Conservation (phyloP, 2,113 vertebrate genomes). For the Herpailurus yagouaroundi region DNA sequence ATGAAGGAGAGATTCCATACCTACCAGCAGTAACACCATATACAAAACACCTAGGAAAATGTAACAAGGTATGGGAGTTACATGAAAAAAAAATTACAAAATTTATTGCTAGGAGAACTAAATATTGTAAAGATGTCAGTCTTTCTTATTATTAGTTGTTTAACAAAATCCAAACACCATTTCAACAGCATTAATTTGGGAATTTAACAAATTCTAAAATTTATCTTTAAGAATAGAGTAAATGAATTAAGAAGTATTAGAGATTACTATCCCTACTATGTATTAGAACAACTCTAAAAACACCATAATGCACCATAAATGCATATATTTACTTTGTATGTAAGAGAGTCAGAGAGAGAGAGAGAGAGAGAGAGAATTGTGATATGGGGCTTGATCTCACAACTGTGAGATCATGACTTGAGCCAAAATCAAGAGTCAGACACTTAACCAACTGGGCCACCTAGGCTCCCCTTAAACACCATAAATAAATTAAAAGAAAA, state of each 20-base stretch:
- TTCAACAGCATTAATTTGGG: neutral
- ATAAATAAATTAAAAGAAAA: neutral
- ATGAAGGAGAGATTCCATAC: neutral
- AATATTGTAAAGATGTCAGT: neutral
- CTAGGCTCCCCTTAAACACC: too few relatives aligned
- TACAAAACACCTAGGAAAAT: neutral
- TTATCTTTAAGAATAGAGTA: slow-evolving; percentile 21
- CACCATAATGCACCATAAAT: too few relatives aligned
- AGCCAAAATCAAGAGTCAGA: too few relatives aligned
- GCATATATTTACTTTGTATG: too few relatives aligned
- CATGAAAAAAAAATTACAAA: neutral
- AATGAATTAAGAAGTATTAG: neutral
- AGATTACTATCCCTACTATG: neutral
- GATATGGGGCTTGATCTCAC: too few relatives aligned
- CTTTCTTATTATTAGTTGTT: neutral
- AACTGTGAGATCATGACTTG: too few relatives aligned
- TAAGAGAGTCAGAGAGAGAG: too few relatives aligned
- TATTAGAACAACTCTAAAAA: neutral
- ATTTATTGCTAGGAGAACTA: neutral
- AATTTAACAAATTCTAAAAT: neutral
- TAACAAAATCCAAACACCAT: neutral
- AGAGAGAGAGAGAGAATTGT: too few relatives aligned
- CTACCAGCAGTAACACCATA: neutral
- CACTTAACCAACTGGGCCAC: too few relatives aligned
- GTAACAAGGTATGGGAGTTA: neutral